A percentile compares a stretch with the other conserved stretches of the same genome.
Conservation (phyloP, 2,113 vertebrate genomes). For the Zosterops japonicus region DNA sequence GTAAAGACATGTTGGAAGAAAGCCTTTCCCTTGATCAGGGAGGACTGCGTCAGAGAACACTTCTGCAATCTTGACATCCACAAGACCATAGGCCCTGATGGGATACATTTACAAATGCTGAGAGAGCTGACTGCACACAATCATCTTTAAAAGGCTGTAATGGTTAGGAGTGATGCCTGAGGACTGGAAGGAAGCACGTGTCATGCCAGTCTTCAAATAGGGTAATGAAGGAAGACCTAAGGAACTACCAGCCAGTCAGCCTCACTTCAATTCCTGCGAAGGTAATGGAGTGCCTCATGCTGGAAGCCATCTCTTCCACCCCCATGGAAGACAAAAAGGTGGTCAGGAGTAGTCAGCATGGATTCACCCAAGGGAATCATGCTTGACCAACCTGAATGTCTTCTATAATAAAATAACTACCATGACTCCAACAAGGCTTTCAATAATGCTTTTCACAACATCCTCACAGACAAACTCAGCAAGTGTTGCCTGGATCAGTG, state of each 20-base stretch:
- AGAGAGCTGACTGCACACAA: neutral
- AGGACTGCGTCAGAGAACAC: neutral
- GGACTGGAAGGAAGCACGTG: neutral
- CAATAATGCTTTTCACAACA: neutral
- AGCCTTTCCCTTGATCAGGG: neutral
- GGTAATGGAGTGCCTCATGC: neutral
- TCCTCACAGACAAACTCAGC: neutral
- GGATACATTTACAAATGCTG: neutral
- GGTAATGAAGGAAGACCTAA: neutral
- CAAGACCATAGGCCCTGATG: neutral
- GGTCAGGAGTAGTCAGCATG: neutral
- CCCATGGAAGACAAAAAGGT: neutral
- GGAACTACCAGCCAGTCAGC: neutral
- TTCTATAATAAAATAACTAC: neutral
- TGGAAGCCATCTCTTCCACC: neutral
- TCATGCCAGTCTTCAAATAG: neutral
- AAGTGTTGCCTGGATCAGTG: neutral
- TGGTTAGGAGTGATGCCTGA: neutral
- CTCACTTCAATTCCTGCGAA: neutral
- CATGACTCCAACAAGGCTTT: neutral
- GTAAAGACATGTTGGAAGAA: neutral
- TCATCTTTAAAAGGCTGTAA: neutral
- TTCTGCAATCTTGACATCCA: neutral
- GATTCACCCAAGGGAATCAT: neutral
- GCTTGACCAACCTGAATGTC: neutral